Evolutionary conservation across 2,113 vertebrate genomes (phyloP).

Genomic region (Sceloporus undulatus): DNA sequence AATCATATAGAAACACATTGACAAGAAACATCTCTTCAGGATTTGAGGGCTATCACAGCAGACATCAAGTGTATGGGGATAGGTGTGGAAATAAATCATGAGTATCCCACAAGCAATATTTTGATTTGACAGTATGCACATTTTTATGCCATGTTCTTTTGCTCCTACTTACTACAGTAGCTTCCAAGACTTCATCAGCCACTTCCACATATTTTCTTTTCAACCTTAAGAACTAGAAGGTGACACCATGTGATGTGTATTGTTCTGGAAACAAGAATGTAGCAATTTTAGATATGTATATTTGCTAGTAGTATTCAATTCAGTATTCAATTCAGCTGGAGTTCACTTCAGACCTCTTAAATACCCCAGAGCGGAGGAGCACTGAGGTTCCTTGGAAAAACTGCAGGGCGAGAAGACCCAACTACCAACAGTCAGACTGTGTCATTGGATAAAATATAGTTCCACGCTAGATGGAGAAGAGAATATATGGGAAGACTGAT

Average conservation of each 20-base stretch:
- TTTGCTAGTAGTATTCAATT: neutral
- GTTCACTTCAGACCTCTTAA: neutral
- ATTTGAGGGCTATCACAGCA: neutral
- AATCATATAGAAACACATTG: neutral
- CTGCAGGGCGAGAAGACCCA: neutral
- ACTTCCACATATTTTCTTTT: neutral
- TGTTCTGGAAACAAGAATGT: no score
- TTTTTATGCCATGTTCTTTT: neutral
- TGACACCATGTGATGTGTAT: neutral
- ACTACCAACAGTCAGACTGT: neutral
- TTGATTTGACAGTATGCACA: neutral
- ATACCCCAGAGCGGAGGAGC: no score
- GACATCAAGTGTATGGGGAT: neutral
- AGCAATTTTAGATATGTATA: neutral
- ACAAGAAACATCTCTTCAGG: neutral
- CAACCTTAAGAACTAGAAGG: neutral
- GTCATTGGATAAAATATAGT: neutral
- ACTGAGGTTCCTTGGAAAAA: neutral
- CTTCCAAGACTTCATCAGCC: neutral
- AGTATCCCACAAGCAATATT: neutral
- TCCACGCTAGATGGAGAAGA: neutral
- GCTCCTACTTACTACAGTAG: neutral
- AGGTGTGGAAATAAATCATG: no score
- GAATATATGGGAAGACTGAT: neutral
- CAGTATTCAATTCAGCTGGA: neutral